Evolutionary conservation across 92 coral and sea anemone genomes (phyloP), one percentile per base, ranked within the genome.

Genomic region (Umimayanthus chanpuru): DNA sequence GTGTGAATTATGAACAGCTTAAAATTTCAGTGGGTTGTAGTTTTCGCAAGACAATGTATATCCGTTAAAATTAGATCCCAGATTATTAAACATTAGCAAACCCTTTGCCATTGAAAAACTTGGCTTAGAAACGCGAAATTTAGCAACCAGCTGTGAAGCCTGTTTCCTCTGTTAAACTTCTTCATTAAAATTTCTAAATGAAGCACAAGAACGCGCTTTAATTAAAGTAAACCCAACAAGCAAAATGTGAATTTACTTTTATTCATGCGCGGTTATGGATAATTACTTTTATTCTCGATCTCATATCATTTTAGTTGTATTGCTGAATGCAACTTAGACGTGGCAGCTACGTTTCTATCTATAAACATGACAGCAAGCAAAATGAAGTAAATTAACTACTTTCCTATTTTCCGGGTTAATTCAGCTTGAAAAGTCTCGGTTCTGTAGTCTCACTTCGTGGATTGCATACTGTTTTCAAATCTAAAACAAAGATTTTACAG

Each of bases 141-240:
- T 81, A 81, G n/a, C 23, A 70, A 43, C 40, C 77, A 44, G 68
- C 77, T 68, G 78, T 29, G 15, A 39, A 29, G 25, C 61, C 28
- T 41, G 41, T 47, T 30, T 73, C 8, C 65, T 47, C 53, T 68
- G 78, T 68, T 43, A 26, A 81, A 50, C 56, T 65, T 40, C 58
- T 36, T 64, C 76, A 81, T 64, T 81, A 64, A 64, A 81, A 81
- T 81, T 81, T 81, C 55, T 43, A 38, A 65, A 83, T 29, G 53
- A 83, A 83, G 78, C 58, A 70, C 41, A 66, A 41, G 66, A 71
- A 6, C 49, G 18, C n/a, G 58, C 28, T 70, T 83, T 83, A 70
- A 83, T 83, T 68, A 83, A 68, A 83, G 26, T 68, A 70, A 82
- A 67, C 26, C 78, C 61, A 68, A 68, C 78, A 83, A 83, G 78